phyloP scores from a whole-genome alignment of 1,140 invertebrate genomes.

The Druon quercuslanigerum region DNA sequence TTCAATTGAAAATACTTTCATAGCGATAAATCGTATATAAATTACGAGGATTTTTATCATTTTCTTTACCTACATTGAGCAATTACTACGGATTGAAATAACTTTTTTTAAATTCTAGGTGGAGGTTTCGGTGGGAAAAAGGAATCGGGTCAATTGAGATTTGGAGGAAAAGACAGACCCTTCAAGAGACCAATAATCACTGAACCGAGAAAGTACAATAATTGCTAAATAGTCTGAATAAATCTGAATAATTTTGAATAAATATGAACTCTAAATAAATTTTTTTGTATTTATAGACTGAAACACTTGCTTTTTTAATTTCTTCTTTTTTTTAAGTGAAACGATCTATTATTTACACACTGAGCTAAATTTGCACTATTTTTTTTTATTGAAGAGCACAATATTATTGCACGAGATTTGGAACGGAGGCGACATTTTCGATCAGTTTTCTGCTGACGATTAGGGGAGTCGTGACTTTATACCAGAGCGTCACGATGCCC shows the following conservation, averaged over 20 bases:
- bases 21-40: neutral
- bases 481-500: slow-evolving; percentile 56
- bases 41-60: no score
- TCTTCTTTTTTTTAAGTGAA: no score
- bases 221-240: slow-evolving; percentile 6
- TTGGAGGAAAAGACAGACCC: slow-evolving; percentile 87
- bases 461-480: slow-evolving; percentile 61
- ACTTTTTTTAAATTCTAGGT: slow-evolving; percentile 69
- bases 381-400: slow-evolving; percentile 34
- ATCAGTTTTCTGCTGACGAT: neutral
- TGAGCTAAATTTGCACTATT: slow-evolving; percentile 32
- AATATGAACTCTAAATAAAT: neutral
- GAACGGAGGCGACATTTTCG: slow-evolving; percentile 31
- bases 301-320: no score
- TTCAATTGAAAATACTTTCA: slow-evolving; percentile 15
- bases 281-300: neutral
- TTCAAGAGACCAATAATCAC: slow-evolving; percentile 80
- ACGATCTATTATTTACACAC: no score
- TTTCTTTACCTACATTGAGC: no score
- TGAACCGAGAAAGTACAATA: neutral
- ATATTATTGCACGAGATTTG: slow-evolving; percentile 34
- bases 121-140: slow-evolving; percentile 92
- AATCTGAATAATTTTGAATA: no score
- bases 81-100: neutral
- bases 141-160: slow-evolving; percentile 91